Base-by-base conservation (phyloP, 2,113 vertebrate species). In the Morone saxatilis region DNA sequence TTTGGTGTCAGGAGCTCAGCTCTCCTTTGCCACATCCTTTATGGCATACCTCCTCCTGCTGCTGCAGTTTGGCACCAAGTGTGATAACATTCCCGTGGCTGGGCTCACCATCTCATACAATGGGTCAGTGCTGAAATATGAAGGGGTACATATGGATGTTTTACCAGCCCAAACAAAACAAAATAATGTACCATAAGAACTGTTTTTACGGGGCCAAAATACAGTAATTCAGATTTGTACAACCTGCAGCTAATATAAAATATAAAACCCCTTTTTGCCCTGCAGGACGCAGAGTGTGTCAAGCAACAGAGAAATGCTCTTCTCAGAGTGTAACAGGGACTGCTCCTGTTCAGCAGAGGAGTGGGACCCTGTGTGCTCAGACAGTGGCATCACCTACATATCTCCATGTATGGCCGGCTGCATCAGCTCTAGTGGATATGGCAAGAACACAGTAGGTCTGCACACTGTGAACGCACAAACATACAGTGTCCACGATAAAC, bases 361-460 rank as follows among this genome's bases (percentile, higher is more conserved):
- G 6, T 99, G 98, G 98, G 97, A 99, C 50, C 98, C 98, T 0
- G 95, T 99, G 68, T 99, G 98, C 81, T 97, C 97, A 8, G 91
- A 93, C 69, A 97, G 96, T 2, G 96, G 97, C 53, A 80, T 99
- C 81, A 98, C 97, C 0, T 99, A 97, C 0, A 14, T 95, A 14
- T 97, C 97, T 0, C 96, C 97, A 0, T 99, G 98, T 86, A 86
- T 97, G 71, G 97, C 98, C 9, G 97, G 97, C 48, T 99, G 98
- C 53, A 89, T 82, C 8, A 17, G 75, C 59, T 95, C 94, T 1
- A 90, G 74, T 14, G 96, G 95, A 86, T 82, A 69, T 0, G 95
- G 95, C 48, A 97, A 92, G 80, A 81, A 91, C 69, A 95, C 36
- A 2, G 97, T 99, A 95, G 93, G 96, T 7, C 63, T 7, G 19